Evolutionary conservation across 2,113 vertebrate genomes (phyloP).

Genomic region (Myocastor coypus): DNA sequence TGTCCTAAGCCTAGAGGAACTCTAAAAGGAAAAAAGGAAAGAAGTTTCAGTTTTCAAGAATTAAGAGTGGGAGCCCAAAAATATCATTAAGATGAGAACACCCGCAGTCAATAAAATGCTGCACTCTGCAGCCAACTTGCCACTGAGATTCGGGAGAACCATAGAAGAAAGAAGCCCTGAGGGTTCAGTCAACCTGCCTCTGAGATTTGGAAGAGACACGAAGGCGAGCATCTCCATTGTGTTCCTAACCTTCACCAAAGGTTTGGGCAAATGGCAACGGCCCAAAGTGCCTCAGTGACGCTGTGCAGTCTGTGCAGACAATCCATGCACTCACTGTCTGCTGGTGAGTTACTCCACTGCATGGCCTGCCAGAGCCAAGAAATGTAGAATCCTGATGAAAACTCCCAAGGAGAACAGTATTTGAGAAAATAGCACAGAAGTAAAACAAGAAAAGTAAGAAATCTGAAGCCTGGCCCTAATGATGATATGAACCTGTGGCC

Average conservation of each 20-base stretch:
- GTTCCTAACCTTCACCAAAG: conserved; percentile 79
- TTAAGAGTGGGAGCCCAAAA: conserved; percentile 84
- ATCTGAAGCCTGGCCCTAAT: conserved; percentile 47
- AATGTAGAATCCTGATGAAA: conserved; percentile 72
- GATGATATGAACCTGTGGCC: conserved; percentile 1
- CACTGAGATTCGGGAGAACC: conserved; percentile 87
- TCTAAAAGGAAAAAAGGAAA: conserved; percentile 82
- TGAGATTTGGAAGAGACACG: conserved; percentile 86
- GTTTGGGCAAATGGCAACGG: conserved; percentile 77
- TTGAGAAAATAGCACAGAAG: conserved; percentile 73
- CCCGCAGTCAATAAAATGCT: conserved; percentile 80
- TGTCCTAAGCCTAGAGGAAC: conserved; percentile 77
- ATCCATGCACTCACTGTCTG: conserved; percentile 76
- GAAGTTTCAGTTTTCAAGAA: conserved; percentile 85
- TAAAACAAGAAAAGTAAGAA: conserved; percentile 74
- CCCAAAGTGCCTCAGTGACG: conserved; percentile 70
- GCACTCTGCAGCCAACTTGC: conserved; percentile 82
- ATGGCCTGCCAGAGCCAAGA: conserved; percentile 65
- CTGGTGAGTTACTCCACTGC: conserved; percentile 11
- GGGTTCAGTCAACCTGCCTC: conserved; percentile 81
- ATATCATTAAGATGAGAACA: conserved; percentile 79
- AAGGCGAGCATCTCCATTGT: conserved; percentile 31
- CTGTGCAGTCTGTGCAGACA: conserved; percentile 80
- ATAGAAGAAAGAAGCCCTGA: conserved; percentile 80
- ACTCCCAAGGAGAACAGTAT: conserved; percentile 66